Evolutionary conservation across 2,113 vertebrate species (phyloP).

Genomic region (Pelobates fuscus): DNA sequence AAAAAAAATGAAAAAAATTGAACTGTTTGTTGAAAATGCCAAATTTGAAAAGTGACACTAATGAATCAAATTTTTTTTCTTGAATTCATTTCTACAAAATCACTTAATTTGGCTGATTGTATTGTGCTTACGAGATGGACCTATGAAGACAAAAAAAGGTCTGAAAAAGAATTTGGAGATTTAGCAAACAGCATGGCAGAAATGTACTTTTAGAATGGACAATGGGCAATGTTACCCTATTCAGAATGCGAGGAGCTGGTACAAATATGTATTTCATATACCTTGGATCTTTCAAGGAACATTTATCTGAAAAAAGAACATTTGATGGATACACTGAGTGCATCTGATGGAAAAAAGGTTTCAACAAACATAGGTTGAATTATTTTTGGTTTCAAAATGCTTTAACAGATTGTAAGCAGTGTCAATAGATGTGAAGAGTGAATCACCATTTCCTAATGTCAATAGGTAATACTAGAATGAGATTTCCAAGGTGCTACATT

Average conservation of each 20-base stretch:
- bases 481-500: slow-evolving; percentile 80
- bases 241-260: slow-evolving; percentile 30
- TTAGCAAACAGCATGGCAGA: no score
- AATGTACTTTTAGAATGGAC: neutral
- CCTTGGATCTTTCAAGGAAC: slow-evolving; percentile 62
- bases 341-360: slow-evolving; percentile 58
- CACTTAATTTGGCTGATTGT: no score
- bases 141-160: no score
- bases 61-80: slow-evolving; percentile 83
- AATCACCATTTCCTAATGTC: slow-evolving; percentile 72
- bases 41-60: slow-evolving; percentile 81
- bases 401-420: slow-evolving; percentile 60
- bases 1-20: slow-evolving; percentile 64
- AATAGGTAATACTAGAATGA: slow-evolving; percentile 68
- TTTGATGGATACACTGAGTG: slow-evolving; percentile 60
- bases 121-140: no score
- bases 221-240: neutral
- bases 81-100: slow-evolving; percentile 74
- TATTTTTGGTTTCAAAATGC: slow-evolving; percentile 15
- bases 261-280: slow-evolving; percentile 52
- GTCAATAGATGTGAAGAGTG: slow-evolving; percentile 62
- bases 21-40: slow-evolving; percentile 86
- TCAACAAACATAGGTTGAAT: no score
- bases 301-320: slow-evolving; percentile 63
- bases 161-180: no score